Percentiles rank a stretch among this genome's conserved stretches.
Evolutionary conservation across 2,797 vertebrate genomes (phyloP).

Genomic region (Pseudomugil gertrudae): DNA sequence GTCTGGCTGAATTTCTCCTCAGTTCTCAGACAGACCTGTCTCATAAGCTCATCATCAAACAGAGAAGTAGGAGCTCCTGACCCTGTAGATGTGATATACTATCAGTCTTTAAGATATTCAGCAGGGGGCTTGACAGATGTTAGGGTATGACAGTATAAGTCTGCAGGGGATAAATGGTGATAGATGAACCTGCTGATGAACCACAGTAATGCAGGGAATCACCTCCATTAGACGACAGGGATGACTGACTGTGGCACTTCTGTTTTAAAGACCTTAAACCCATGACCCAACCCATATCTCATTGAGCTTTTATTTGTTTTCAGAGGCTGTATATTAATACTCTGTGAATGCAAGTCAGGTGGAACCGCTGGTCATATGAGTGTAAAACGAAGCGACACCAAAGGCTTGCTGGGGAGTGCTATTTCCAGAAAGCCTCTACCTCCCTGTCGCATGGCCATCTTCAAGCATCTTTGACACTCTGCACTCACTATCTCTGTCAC

Average conservation of each 20-base stretch:
- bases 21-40: conserved; percentile 51
- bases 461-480: conserved; percentile 64
- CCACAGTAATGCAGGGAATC: conserved; percentile 42
- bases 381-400: conserved; percentile 73
- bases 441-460: conserved; percentile 48
- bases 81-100: conserved; percentile 56
- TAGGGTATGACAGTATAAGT: conserved; percentile 43
- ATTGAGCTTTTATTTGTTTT: conserved; percentile 72
- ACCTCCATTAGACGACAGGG: conserved; percentile 35
- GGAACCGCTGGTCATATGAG: conserved; percentile 61
- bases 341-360: conserved; percentile 64
- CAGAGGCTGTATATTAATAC: conserved; percentile 59
- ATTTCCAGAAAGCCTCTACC: conserved; percentile 71
- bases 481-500: conserved; percentile 68
- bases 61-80: conserved; percentile 62
- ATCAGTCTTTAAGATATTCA: conserved; percentile 60
- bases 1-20: conserved; percentile 41
- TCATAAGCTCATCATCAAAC: conserved; percentile 64
- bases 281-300: conserved; percentile 33
- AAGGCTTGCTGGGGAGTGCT: conserved; percentile 61
- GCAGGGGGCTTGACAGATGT: conserved; percentile 67
- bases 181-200: conserved; percentile 49
- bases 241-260: conserved; percentile 46
- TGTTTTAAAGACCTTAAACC: conserved; percentile 49
- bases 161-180: conserved; percentile 40